Base-by-base conservation (phyloP, 2,113 vertebrate species). In the Cryptoleucopteryx plumbea region DNA sequence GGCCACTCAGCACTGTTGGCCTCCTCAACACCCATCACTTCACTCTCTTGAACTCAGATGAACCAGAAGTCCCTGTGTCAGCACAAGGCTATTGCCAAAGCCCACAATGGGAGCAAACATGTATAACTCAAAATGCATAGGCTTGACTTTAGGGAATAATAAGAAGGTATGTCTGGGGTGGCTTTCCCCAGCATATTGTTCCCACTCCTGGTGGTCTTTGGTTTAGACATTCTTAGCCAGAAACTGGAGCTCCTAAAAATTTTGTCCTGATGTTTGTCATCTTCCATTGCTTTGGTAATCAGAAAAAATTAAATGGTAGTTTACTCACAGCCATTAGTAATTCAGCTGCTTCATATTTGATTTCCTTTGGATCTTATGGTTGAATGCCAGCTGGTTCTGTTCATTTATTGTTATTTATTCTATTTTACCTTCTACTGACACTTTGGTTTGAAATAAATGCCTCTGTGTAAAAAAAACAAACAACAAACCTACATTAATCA, bases 401-500 rank as follows among this genome's bases (percentile, higher is more conserved):
- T 97, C 78, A 95, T 95, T 95, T 94, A 72, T 88, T 93, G 52
- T 86, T 96, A 82, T 95, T 94, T 93, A 93, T 94, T 88, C 78
- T 80, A 18, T 85, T 95, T 91, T 95, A 82, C 74, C 53, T 85
- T 96, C 70, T 86, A n/a, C 61, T 87, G 94, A 92, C 78, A 73
- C 32, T 87, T 86, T 20, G n/a, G 48, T 73, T 94, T 2, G 8
- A 86, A 89, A 89, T 93, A 93, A 89, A 84, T 84, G 79, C 58
- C 43, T 68, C 25, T 68, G 48, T 56, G 11, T 66, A 56, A 80
- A 77, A 93, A 34, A 43, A 36, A 43, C 29, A 38, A 40, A 65
- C 86, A 86, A 94, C 56, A 89, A 96, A 81, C 50, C 56, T 82
- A 38, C 77, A 85, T 93, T 93, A 93, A 91, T 91, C 36, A 50